Percentiles rank a stretch among this genome's conserved stretches.
phyloP scores from a whole-genome alignment of 1,140 invertebrate species.

The Danaus melanippus region DNA sequence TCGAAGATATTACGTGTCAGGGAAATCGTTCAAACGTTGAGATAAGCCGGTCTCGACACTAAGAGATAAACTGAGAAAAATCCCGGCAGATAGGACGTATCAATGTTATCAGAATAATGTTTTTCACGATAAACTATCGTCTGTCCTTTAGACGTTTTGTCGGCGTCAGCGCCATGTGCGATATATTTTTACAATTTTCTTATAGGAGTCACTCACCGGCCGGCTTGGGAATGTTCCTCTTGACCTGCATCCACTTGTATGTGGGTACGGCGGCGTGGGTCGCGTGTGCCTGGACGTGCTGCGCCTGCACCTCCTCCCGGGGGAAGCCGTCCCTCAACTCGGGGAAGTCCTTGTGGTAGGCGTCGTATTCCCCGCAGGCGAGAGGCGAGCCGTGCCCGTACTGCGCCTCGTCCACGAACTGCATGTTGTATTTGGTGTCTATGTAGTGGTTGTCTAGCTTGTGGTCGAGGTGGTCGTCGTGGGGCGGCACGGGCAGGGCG shows the following conservation, averaged over 20 bases:
- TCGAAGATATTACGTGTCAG: too few relatives aligned
- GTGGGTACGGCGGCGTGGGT: slow-evolving; percentile 79
- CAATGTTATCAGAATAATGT: too few relatives aligned
- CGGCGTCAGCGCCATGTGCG: not conserved
- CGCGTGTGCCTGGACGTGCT: slow-evolving; percentile 41
- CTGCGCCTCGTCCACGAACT: slow-evolving; percentile 63
- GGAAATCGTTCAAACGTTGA: too few relatives aligned
- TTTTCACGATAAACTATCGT: not conserved
- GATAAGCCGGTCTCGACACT: too few relatives aligned
- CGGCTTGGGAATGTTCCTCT: slow-evolving; percentile 94
- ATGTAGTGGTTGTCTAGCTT: slow-evolving; percentile 67
- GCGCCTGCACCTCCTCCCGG: slow-evolving; percentile 49
- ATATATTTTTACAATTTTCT: not conserved
- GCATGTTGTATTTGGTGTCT: slow-evolving; percentile 73
- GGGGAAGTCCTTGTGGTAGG: slow-evolving; percentile 69
- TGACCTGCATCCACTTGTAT: slow-evolving; percentile 98
- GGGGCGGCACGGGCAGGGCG: slow-evolving; percentile 42
- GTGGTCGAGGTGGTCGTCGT: slow-evolving; percentile 43
- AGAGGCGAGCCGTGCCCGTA: slow-evolving; percentile 68
- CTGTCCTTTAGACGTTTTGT: not conserved
- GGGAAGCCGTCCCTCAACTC: slow-evolving; percentile 58
- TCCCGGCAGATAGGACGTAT: too few relatives aligned
- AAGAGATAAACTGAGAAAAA: too few relatives aligned
- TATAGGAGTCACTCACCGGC: slow-evolving; percentile 76
- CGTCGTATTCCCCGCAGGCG: slow-evolving; percentile 64